Evolutionary conservation across 2,797 vertebrate species (phyloP), one percentile per base, ranked within the genome.

Genomic region (Brotula barbata): DNA sequence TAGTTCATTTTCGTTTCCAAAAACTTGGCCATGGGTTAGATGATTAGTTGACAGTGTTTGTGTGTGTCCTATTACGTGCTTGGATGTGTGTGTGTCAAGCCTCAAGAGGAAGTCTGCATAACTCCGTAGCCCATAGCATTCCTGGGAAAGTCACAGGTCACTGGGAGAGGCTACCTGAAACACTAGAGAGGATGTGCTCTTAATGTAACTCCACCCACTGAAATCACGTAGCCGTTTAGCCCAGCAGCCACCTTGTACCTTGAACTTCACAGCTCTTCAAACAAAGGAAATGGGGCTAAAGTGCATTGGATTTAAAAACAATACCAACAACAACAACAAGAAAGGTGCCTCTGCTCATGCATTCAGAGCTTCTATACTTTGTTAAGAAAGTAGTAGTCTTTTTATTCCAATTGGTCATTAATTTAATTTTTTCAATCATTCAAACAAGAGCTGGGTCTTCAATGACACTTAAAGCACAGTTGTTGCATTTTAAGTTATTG

Each of bases 91-190:
- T 3, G 17, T 62, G 22, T 28, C n/a, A n/a, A n/a, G 50, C 52
- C 50, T 63, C 47, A 3, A 55, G n/a, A 78, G 68, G 63, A 82
- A 73, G 72, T 47, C 56, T 53, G 75, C 59, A 62, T 56, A 73
- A 47, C 16, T 23, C 36, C 48, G n/a, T 54, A 54, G 15, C 15
- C 33, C 11, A 6, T 1, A 49, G 56, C 69, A 60, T 65, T 83
- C 45, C 62, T 46, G 58, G 19, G 45, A 52, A 69, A 69, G 47
- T 64, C 64, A 57, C 60, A 75, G 64, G 64, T 72, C 72, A 68
- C 21, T 47, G 71, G 60, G 61, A 62, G 58, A 56, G 70, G 73
- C 64, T 66, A 70, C 61, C 56, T 70, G 60, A 14, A 62, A 71
- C 31, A 47, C 49, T 66, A 23, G 50, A 58, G 34, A 61, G 70